Evolutionary conservation across 2,888 invertebrate genomes (phyloP), one percentile per base, ranked within the genome.

Genomic region (Agapetus fuscipes): DNA sequence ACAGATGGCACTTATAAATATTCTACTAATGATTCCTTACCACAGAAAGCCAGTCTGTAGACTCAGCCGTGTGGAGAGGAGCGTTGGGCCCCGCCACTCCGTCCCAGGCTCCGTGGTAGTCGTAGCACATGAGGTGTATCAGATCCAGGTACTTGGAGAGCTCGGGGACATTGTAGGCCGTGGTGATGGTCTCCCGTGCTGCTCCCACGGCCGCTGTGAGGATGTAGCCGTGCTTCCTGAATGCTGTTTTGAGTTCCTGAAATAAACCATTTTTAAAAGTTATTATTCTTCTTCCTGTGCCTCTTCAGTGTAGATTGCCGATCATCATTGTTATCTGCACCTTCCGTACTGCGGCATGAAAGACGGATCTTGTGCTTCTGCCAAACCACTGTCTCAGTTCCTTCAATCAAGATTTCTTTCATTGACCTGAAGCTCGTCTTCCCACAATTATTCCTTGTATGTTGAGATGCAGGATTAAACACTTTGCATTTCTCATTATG

Each of bases 21-120:
- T n/a, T n/a, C n/a, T n/a, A n/a, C n/a, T 11, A 34, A n/a, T 33
- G 24, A 3, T 11, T 39, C 58, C 77, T 68, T 61, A 87, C 87
- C 61, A 88, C 76, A 60, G 76, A 84, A 3, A 83, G 61, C 0
- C 66, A 62, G 52, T 79, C 79, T 1, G 63, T 55, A 0, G 60
- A 58, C 46, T 57, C 59, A 1, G 53, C 50, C 1, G 77, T 71
- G 16, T 62, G 65, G 6, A 91, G 54, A 0, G 90, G 90, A 0
- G 89, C 81, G 55, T 90, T 89, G 7, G 85, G 78, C 0, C 84
- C 83, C 0, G 85, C 76, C 40, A 65, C 67, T 1, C 67, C 67
- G 51, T 89, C 84, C 88, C 88, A 89, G 4, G 81, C 74, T 0
- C 89, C 89, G 50, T 88, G 87, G 58, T 88, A 90, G 59, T 91